Conservation (phyloP, 2,888 invertebrate species). For the Rhamnusium bicolor region DNA sequence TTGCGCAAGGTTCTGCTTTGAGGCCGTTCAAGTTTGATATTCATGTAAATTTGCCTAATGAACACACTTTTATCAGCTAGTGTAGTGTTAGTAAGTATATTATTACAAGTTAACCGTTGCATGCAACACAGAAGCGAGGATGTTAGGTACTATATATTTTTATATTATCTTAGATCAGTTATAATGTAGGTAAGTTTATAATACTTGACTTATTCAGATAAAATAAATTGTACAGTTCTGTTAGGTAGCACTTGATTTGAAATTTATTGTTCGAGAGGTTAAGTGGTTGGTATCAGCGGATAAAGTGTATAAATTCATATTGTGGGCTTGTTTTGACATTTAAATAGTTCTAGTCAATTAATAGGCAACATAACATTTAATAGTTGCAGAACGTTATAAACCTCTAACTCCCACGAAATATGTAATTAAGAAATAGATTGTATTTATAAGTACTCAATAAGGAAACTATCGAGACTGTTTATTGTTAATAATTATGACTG, state of each 20-base stretch:
- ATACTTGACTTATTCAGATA: background rate
- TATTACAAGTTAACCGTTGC: background rate
- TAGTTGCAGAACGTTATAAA: constrained; percentile 18
- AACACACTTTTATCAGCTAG: background rate
- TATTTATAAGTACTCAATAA: background rate
- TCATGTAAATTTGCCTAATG: background rate
- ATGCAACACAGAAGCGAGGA: background rate
- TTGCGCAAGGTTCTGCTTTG: background rate
- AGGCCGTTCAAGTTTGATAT: background rate
- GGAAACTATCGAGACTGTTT: background rate
- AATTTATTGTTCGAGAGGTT: constrained; percentile 18
- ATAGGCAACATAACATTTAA: constrained; percentile 33
- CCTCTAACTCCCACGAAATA: constrained; percentile 10
- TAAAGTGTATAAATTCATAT: constrained; percentile 19
- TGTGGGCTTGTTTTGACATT: constrained; percentile 34
- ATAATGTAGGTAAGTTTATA: background rate
- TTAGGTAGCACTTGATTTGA: constrained; percentile 13
- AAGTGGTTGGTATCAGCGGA: constrained; percentile 18
- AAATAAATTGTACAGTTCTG: background rate
- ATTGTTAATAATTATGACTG: background rate
- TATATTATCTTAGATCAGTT: background rate
- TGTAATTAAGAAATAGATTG: constrained; percentile 19
- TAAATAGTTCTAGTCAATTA: constrained; percentile 35
- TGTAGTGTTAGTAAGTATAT: background rate
- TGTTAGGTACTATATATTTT: no score